Evolutionary conservation across 2,888 invertebrate species (phyloP), one percentile per base, ranked within the genome.

Genomic region (Caenorhabditis auriculariae): DNA sequence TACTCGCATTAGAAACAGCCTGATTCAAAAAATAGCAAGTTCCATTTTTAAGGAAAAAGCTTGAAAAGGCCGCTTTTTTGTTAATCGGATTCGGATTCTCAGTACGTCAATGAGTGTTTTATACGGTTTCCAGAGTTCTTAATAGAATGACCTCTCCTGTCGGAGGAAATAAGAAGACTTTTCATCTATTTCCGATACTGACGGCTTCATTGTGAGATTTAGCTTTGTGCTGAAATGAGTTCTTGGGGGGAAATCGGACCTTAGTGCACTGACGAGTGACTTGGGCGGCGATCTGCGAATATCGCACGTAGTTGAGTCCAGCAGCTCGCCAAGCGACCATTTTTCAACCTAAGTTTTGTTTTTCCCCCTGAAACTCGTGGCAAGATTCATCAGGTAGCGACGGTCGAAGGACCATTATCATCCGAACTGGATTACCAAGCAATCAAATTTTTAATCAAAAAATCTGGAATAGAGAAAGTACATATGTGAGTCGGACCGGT

Each of bases 241-340:
- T 37, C 57, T 2, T n/a, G n/a, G n/a, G n/a, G n/a, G 35, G 35
- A 12, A 39, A n/a, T n/a, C 52, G 32, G 9, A 88, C 83, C 83
- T 93, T 93, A 73, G 94, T 83, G 15, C 91, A 87, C 81, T 88
- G 87, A 59, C 94, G 87, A 56, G 94, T 84, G 48, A 67, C 60
- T 37, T 62, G 51, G 23, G 94, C 93, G 79, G 93, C 93, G 81
- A 95, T 91, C 83, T 89, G 90, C 58, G 94, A 95, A 84, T 90
- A 95, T 85, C 91, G 91, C 84, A 95, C 90, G 86, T 95, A 95
- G 86, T 93, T 95, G 78, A 69, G 54, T 44, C 75, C 75, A 45
- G 71, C 72, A 44, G 74, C 68, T 56, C 75, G 63, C 75, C 75
- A 76, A 54, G 63, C 73, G 53, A 66, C 60, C 75, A 75, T 75